Evolutionary conservation across 2,113 vertebrate genomes (phyloP).

Genomic region (Hypocryptadius cinnamomeus): DNA sequence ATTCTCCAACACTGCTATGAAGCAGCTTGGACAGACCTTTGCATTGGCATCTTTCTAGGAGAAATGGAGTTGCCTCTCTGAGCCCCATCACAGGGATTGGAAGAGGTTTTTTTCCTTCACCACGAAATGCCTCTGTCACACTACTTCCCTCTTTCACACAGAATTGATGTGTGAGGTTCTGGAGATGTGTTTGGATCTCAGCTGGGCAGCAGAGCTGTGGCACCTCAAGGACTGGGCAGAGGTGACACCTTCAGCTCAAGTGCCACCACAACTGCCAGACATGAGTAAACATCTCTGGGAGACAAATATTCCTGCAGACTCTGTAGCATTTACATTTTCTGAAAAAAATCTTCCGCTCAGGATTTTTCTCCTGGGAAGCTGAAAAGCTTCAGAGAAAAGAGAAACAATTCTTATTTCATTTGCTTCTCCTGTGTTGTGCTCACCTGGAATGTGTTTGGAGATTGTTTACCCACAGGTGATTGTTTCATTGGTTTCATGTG

Average conservation of each 20-base stretch:
- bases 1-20: background rate
- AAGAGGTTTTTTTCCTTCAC: background rate
- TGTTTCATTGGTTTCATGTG: no score
- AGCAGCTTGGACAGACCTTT: background rate
- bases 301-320: background rate
- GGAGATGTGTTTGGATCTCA: background rate
- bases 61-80: background rate
- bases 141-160: background rate
- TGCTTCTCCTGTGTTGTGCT: no score
- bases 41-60: background rate
- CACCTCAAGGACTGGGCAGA: background rate
- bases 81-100: background rate
- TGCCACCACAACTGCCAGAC: background rate
- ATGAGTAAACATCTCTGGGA: background rate
- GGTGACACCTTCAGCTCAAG: background rate
- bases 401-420: no score
- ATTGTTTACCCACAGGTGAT: no score
- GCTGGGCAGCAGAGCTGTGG: background rate
- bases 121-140: background rate
- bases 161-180: background rate
- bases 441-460: no score
- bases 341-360: no score
- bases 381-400: no score
- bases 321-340: no score
- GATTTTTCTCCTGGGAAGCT: no score